These are phyloP conservation scores for Monochamus saltuarius DNA, from an alignment of 1,140 invertebrate species.

Conservation along the genomic window DNA sequence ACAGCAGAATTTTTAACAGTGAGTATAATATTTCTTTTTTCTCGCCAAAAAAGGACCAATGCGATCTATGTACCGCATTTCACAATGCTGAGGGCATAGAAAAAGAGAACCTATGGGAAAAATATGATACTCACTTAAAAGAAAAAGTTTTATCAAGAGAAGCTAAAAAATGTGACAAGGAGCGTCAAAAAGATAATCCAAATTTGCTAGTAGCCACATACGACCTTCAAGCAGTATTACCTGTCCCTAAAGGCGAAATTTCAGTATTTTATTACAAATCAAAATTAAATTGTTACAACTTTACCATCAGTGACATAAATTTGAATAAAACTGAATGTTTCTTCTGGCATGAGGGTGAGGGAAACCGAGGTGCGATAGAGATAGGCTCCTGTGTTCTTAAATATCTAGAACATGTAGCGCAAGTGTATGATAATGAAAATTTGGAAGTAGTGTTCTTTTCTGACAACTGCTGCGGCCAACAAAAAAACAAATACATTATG, in stretches of 20 bases:
- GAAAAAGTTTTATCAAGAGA: slow-evolving; percentile 39
- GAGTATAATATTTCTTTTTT: slow-evolving; percentile 25
- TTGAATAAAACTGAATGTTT: slow-evolving; percentile 38
- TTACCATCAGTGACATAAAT: slow-evolving; percentile 41
- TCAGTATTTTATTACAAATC: slow-evolving; percentile 48
- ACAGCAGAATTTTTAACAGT: slow-evolving; percentile 36
- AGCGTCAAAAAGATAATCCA: slow-evolving; percentile 17
- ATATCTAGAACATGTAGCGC: too few species aligned
- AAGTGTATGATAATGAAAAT: too few species aligned
- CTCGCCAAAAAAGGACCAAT: slow-evolving; percentile 50
- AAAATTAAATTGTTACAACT: slow-evolving; percentile 45
- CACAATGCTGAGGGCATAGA: slow-evolving; percentile 39
- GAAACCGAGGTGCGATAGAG: slow-evolving; percentile 40
- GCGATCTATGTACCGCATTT: slow-evolving; percentile 43
- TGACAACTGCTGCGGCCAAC: slow-evolving; percentile 52
- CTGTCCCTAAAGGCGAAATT: slow-evolving; percentile 41
- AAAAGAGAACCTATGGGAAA: slow-evolving; percentile 30
- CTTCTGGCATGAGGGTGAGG: slow-evolving; percentile 40
- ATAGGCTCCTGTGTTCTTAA: slow-evolving; percentile 39
- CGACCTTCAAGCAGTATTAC: slow-evolving; percentile 49
- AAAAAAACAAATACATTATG: slow-evolving; percentile 51
- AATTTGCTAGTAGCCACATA: slow-evolving; percentile 40
- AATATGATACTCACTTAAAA: slow-evolving; percentile 40
- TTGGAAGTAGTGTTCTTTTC: not conserved
- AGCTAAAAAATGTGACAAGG: slow-evolving; percentile 42